Base-by-base conservation (phyloP, 2,113 vertebrate genomes). In the Nothoprocta pentlandii region DNA sequence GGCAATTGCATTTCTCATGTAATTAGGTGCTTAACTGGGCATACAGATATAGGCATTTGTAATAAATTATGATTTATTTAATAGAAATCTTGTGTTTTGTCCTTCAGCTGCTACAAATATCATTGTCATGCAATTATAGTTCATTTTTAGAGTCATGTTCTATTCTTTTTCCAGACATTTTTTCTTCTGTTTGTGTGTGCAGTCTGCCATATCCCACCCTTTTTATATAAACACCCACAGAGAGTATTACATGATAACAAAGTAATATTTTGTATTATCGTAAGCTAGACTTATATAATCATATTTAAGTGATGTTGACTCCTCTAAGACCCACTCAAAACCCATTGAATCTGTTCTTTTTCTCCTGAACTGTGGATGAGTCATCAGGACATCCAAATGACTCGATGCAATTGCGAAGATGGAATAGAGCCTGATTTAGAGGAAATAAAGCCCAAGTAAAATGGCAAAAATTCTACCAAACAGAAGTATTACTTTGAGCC, bases 1-100 rank as follows among this genome's bases (percentile, higher is more conserved):
- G 70, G 74, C 49, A 94, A 73, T 95, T 87, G 74, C 71, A 83
- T 85, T 95, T 96, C 95, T 91, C 92, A 74, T 9, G 3, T 62
- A 95, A 95, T 96, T 96, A 95, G 91, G 70, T 83, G 85, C 92
- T 85, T 96, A 97, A 96, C 44, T 79, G 78, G 78, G 80, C 82
- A 80, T 88, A 10, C 63, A 95, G 87, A 96, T 63, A 59, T 21
- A 94, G 64, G 67, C 63, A 73, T 0, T 0, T 83, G 17, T 80
- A 86, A 90, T 86, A 90, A 93, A 94, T 68, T 59, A 94, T 83
- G 36, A 94, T 94, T 96, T 80, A 95, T 92, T 89, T 92, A 94
- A 85, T 49, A 85, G 12, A 28, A 85, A 30, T 49, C 41, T 54
- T 78, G 9, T 87, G 58, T 59, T 93, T 87, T 90, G 54, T 75